Evolutionary conservation across 2,888 invertebrate genomes (phyloP), one percentile per base, ranked within the genome.

Genomic region (Sarcophaga carnaria): DNA sequence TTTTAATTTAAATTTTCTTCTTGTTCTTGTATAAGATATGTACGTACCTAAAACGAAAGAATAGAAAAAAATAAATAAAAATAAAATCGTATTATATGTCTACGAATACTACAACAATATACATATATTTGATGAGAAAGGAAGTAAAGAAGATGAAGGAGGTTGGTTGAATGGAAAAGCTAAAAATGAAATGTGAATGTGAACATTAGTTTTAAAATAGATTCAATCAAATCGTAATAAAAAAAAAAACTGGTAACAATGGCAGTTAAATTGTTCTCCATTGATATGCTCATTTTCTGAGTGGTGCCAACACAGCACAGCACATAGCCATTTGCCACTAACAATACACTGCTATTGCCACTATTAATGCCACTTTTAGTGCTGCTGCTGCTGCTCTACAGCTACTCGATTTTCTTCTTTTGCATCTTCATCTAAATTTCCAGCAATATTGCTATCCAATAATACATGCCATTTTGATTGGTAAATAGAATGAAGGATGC

Each of bases 221-320:
- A 79, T 87, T 71, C 87, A 87, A 87, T 87, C 87, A 84, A 84
- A 20, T 79, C 54, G 37, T 10, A 17, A 54, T 81, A 81, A 71
- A 79, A 82, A 72, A 54, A 54, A 54, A 12, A 54, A 49, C 49
- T 84, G 47, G 71, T 84, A 87, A 87, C 87, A 87, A 87, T 87
- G 81, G 75, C 75, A 84, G 81, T 71, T 84, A 87, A 82, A 87
- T 87, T 87, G 87, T 82, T 87, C 81, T 76, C 37, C 8, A 84
- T 87, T 87, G 87, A 87, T 87, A 87, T 84, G 84, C 81, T 87
- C 81, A 76, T 81, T 87, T 85, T 80, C 17, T 54, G 14, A 22
- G 74, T 22, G 62, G 5, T 79, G 59, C 74, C 54, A 37, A 37
- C 37, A 37, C 37, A 37, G 37, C 37, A 37, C 54, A 37, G 10